phyloP scores from a whole-genome alignment of 1,140 invertebrate species.

The Potamilus streckersoni region DNA sequence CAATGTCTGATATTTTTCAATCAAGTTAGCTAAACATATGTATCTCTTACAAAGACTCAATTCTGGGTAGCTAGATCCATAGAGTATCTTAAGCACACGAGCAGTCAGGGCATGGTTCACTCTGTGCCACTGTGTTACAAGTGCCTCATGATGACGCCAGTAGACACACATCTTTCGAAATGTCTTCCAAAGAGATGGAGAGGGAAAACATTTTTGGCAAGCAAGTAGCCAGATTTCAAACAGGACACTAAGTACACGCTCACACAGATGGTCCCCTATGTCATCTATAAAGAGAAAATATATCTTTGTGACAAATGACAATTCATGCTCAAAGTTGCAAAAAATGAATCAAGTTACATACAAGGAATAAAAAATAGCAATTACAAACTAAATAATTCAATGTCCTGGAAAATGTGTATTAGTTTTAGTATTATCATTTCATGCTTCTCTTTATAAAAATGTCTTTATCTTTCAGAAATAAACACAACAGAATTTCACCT shows the following conservation, averaged over 20 bases:
- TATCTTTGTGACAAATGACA: background rate
- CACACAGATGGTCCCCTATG: conserved; percentile 94
- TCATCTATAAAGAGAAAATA: conserved; percentile 75
- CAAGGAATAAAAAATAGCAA: too few relatives aligned
- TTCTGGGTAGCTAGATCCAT: conserved; percentile 87
- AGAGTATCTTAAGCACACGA: conserved; percentile 86
- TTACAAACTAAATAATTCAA: too few relatives aligned
- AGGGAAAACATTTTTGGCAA: conserved; percentile 89
- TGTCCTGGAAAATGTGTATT: too few relatives aligned
- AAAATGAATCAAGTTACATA: too few relatives aligned
- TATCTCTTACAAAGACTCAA: conserved; percentile 72
- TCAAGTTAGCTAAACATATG: too few relatives aligned
- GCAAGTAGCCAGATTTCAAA: conserved; percentile 96
- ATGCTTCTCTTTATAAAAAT: too few relatives aligned
- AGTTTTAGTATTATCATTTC: too few relatives aligned
- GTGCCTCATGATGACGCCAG: conserved; percentile 91
- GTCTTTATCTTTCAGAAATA: too few relatives aligned
- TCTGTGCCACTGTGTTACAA: conserved; percentile 94
- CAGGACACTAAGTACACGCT: conserved; percentile 89
- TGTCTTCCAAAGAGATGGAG: conserved; percentile 95
- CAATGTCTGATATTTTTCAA: too few relatives aligned
- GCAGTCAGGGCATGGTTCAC: conserved; percentile 91
- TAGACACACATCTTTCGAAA: conserved; percentile 90
- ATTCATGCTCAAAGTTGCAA: too few relatives aligned
- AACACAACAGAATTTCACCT: too few relatives aligned